Base-by-base conservation (phyloP, 2,113 vertebrate species). In the Melanerpes aurifrons region DNA sequence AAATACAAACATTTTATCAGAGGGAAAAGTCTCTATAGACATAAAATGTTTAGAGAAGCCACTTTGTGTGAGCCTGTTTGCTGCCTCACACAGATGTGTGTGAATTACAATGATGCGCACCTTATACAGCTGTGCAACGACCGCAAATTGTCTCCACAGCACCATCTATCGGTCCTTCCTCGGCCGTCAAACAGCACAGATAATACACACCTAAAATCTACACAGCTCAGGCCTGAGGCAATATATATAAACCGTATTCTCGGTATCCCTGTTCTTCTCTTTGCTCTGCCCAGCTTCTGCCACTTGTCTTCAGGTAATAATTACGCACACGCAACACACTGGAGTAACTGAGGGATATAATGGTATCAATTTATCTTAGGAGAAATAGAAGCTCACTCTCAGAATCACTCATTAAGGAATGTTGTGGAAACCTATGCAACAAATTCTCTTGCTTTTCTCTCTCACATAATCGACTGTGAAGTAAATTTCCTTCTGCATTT, bases 101-200 rank as follows among this genome's bases (percentile, higher is more conserved):
- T 1, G 2, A 28, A 6, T 17, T 17, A 21, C 2, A 21, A 64
- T 1, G 57, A 57, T 56, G 31, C 3, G 29, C 50, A 29, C 45
- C 64, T 59, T 32, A 40, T 28, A 18, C n/a, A 40, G 15, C 72
- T 59, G 37, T 37, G 31, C 26, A 20, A 9, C 1, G 67, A 58
- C 29, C 22, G n/a, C 28, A 95, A 73, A 45, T 92, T 82, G 89
- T 96, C 93, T 96, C 93, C 85, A 94, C 37, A 96, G 96, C 88
- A 82, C 91, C 96, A 92, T 91, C 94, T 95, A 68, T 85, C 31
- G 93, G 61, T 12, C 54, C 22, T 18, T 72, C 13, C 56, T 14
- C 9, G 45, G 3, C 66, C n/a, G 22, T 28, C 88, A 87, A 79
- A 20, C 63, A 26, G 2, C 0, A 2, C 20, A 19, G 64, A 67